Evolutionary conservation across 2,888 invertebrate species (phyloP).

Genomic region (Odontocolon sp.): DNA sequence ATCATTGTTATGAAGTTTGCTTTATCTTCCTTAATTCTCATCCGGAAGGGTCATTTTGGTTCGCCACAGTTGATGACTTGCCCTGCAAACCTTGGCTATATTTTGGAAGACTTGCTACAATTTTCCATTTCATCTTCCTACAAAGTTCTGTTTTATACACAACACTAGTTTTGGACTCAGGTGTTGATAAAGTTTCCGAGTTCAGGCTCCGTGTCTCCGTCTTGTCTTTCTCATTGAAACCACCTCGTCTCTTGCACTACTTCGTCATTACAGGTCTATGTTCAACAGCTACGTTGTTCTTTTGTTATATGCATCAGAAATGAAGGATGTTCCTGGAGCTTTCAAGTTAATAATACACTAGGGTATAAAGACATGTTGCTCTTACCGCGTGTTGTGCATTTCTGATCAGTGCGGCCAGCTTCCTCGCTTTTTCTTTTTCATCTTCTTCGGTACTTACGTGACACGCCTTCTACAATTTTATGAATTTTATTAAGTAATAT

Average conservation of each 20-base stretch:
- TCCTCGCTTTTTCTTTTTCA: too few relatives aligned
- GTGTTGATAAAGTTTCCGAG: slow-evolving; percentile 21
- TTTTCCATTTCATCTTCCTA: slow-evolving; percentile 14
- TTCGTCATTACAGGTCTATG: slow-evolving; percentile 16
- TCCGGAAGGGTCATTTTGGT: too few relatives aligned
- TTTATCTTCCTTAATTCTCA: too few relatives aligned
- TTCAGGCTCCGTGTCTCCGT: not conserved
- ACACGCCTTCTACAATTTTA: too few relatives aligned
- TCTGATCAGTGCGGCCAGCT: too few relatives aligned
- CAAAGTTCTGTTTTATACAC: slow-evolving; percentile 15
- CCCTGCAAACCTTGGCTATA: too few relatives aligned
- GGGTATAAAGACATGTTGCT: slow-evolving; percentile 5
- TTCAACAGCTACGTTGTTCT: not conserved
- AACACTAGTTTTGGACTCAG: slow-evolving; percentile 19
- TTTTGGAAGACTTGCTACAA: too few relatives aligned
- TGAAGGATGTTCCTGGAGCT: slow-evolving; percentile 5
- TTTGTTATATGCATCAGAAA: slow-evolving; percentile 12
- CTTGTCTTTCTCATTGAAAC: not conserved
- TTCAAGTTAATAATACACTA: slow-evolving; percentile 25
- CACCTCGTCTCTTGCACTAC: not conserved
- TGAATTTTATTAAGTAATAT: too few relatives aligned
- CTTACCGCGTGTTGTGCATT: too few relatives aligned
- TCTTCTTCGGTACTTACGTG: too few relatives aligned
- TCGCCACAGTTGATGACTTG: not conserved
- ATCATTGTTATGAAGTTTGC: too few relatives aligned